phyloP scores from a whole-genome alignment of 2,888 invertebrate genomes.

The Cyrtodaria siliqua region DNA sequence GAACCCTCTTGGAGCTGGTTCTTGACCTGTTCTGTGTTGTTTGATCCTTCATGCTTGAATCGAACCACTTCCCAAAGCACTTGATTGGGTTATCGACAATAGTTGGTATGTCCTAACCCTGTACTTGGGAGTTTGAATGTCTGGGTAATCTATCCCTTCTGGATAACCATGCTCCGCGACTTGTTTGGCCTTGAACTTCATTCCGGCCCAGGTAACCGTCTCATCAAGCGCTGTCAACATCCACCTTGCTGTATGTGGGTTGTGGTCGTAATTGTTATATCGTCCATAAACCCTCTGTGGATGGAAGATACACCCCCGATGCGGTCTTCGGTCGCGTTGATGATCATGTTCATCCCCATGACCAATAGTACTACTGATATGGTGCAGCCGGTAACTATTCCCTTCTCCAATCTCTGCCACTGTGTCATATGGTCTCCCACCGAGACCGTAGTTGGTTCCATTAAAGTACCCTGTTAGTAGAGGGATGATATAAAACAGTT shows the following conservation, averaged over 20 bases:
- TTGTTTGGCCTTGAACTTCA: background rate
- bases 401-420: no score
- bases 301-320: constrained; percentile 8
- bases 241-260: constrained; percentile 10
- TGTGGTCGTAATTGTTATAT: constrained; percentile 22
- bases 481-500: no score
- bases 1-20: constrained; percentile 9
- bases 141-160: background rate
- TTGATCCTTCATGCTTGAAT: background rate
- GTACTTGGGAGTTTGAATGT: background rate
- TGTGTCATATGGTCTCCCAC: no score
- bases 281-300: constrained; percentile 26
- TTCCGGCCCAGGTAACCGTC: constrained; percentile 5
- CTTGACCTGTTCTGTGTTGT: background rate
- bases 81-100: background rate
- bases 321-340: constrained; percentile 18
- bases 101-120: background rate
- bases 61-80: constrained; percentile 8
- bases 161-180: background rate
- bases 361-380: constrained; percentile 28
- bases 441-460: no score
- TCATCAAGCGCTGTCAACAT: background rate
- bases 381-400: constrained; percentile 20
- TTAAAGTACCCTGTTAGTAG: no score
- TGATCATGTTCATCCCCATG: constrained; percentile 39